These are phyloP conservation scores for Poeciliopsis turneri DNA, from an alignment of 2,797 vertebrate species.

Conservation along the genomic window DNA sequence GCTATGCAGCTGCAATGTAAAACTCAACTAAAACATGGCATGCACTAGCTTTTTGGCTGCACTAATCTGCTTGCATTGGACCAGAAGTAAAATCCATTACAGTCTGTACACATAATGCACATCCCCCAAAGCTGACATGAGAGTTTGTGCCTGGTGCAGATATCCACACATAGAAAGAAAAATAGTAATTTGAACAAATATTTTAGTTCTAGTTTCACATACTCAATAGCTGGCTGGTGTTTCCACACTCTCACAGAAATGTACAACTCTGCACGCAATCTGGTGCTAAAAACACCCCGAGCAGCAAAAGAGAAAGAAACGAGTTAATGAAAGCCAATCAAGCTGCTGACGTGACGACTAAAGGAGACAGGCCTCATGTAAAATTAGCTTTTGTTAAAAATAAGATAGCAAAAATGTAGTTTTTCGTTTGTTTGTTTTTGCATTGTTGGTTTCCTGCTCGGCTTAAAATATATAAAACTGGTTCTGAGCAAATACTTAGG, in stretches of 20 bases:
- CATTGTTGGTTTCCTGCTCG: too few relatives aligned
- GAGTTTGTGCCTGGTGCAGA: background rate
- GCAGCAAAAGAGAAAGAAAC: background rate
- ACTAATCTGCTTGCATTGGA: background rate
- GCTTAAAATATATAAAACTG: too few relatives aligned
- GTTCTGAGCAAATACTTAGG: too few relatives aligned
- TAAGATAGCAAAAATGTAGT: background rate
- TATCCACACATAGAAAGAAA: background rate
- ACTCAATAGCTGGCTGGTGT: background rate
- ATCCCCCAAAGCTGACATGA: background rate
- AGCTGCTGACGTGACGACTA: background rate
- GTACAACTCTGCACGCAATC: background rate
- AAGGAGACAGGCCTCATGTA: too few relatives aligned
- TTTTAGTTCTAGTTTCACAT: background rate
- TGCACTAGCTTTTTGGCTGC: background rate
- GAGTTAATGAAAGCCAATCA: background rate
- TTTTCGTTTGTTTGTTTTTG: background rate
- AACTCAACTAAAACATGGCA: background rate
- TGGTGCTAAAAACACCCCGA: background rate
- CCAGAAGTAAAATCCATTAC: slow-evolving; percentile 3
- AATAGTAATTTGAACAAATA: background rate
- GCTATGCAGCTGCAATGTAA: background rate
- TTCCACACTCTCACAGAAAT: background rate
- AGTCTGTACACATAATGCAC: background rate
- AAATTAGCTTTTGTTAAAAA: background rate